phyloP scores from a whole-genome alignment of 2,113 vertebrate genomes.

The Lontra canadensis region DNA sequence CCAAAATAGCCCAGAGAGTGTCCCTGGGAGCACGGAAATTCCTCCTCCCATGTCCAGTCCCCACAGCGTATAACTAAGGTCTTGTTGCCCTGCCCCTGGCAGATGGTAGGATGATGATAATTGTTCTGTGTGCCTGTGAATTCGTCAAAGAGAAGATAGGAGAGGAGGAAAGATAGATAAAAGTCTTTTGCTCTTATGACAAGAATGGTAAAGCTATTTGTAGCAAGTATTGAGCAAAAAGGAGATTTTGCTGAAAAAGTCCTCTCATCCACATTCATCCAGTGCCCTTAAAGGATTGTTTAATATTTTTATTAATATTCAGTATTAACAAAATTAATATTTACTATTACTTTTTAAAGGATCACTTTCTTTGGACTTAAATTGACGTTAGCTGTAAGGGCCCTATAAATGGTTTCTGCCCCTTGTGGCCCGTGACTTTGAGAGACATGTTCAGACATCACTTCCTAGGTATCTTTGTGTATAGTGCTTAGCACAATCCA shows the following conservation, averaged over 20 bases:
- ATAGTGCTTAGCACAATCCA: neutral
- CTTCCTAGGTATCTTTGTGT: neutral
- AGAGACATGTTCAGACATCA: neutral
- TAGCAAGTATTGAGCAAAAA: neutral
- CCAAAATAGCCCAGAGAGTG: neutral
- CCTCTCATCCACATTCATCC: neutral
- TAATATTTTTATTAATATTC: neutral
- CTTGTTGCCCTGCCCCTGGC: neutral
- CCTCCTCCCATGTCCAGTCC: neutral
- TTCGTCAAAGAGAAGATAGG: neutral
- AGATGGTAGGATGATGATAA: neutral
- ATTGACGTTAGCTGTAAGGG: neutral
- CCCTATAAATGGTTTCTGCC: neutral
- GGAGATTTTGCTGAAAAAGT: neutral
- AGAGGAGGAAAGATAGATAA: neutral
- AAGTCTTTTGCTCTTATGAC: neutral
- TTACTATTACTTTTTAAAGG: neutral
- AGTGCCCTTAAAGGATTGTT: neutral
- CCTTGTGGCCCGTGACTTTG: neutral
- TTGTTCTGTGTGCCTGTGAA: neutral
- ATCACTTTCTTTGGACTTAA: neutral
- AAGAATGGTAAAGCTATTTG: neutral
- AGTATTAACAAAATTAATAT: neutral
- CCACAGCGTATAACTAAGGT: neutral
- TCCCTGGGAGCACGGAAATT: neutral